Evolutionary conservation across 1,140 invertebrate genomes (phyloP), one percentile per base, ranked within the genome.

Genomic region (Ceratosolen solmsi): DNA sequence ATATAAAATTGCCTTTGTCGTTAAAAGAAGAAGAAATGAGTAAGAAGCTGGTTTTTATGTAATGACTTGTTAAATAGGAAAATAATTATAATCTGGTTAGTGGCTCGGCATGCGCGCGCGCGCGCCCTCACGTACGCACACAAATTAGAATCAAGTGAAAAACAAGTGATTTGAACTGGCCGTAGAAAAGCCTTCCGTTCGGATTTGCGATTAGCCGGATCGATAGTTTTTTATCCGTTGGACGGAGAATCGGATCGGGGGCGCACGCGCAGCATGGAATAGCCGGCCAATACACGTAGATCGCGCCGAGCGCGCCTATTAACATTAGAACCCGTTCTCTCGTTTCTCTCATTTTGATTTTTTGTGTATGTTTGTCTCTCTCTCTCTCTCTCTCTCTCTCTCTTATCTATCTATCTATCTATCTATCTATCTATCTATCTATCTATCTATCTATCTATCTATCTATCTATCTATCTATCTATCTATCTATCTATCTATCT

Each of bases 261-360:
- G 30, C 63, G n/a, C 76, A 38, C 76, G 49, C 63, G 58, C 38
- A 49, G 58, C 58, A 25, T 13, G 8, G 22, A 9, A 15, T 17
- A 51, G 5, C 51, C 30, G 30, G 5, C 51, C 30, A 56, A 22
- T 41, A 58, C 30, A 75, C 33, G 22, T 30, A 63, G 38, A 25
- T 30, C 74, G 38, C 36, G 73, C 17, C 56, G 51, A 33, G 30
- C 36, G 30, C 36, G 25, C 22, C 46, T 78, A 54, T 79, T 70
- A 71, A 70, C 77, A 77, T 79, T 71, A 70, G 51, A 70, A 71
- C 46, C 51, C 65, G 54, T 41, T 77, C 51, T n/a, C 8, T 27
- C 33, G 51, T 80, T 80, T 54, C 79, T 65, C 30, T 71, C 78
- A n/a, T 79, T 79, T 72, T 27, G 30, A 60, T 72, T 79, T 79